These are phyloP conservation scores for Coptodon bakossiorum DNA, from an alignment of 2,113 vertebrate species.

Conservation along the genomic window DNA sequence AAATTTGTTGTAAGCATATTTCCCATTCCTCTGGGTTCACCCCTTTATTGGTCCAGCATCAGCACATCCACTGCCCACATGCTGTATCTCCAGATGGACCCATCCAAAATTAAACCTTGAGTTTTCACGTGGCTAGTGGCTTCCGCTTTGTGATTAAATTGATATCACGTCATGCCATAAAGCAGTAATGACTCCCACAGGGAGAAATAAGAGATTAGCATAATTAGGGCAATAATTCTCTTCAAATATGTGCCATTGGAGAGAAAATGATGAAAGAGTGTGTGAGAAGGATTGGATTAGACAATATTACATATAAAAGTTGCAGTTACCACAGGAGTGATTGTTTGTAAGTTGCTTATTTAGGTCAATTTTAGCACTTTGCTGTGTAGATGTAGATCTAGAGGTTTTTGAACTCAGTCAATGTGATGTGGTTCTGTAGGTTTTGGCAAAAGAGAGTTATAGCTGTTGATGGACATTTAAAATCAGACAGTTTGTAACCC, in stretches of 20 bases:
- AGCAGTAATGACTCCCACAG: constrained; percentile 26
- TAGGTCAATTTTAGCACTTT: background rate
- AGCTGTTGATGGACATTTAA: background rate
- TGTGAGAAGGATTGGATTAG: background rate
- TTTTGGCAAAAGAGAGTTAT: background rate
- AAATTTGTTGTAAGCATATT: background rate
- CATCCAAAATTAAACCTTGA: constrained; percentile 16
- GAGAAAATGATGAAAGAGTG: constrained; percentile 39
- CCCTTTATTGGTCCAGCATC: constrained; percentile 3
- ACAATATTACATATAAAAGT: background rate
- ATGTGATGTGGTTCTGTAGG: background rate
- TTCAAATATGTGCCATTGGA: constrained; percentile 36
- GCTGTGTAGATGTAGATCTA: background rate
- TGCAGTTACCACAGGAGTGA: background rate
- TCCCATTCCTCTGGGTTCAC: background rate
- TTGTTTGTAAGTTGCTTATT: background rate
- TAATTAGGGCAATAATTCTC: constrained; percentile 52
- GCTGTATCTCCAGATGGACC: background rate
- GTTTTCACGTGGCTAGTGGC: background rate
- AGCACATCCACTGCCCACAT: constrained; percentile 26
- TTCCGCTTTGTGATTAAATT: constrained; percentile 25
- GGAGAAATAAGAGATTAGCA: constrained; percentile 46
- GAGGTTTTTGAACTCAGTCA: background rate
- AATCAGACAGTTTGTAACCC: background rate
- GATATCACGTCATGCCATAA: constrained; percentile 25